These are phyloP conservation scores for Piaya cayana DNA, from an alignment of 2,113 vertebrate genomes.

Conservation along the genomic window DNA sequence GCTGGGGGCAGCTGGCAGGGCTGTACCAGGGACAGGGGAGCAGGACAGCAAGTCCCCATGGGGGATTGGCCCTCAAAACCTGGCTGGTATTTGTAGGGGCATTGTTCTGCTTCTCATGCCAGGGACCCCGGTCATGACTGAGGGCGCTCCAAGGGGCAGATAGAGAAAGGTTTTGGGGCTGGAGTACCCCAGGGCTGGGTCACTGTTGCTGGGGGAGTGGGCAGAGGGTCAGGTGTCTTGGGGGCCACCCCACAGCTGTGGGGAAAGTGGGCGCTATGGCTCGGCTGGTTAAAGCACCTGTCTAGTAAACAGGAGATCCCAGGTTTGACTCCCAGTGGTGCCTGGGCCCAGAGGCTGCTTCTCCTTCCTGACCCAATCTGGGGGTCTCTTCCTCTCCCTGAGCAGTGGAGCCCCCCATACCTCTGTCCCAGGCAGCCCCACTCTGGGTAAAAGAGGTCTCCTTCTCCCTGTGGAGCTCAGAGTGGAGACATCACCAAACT, in stretches of 20 bases:
- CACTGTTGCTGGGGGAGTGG: accelerated
- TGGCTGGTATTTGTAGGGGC: too few relatives aligned
- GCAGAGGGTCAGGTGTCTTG: background rate
- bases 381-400: background rate
- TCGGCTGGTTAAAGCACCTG: slow-evolving; percentile 87
- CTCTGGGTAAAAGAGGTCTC: background rate
- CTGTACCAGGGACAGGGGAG: too few relatives aligned
- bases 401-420: accelerated
- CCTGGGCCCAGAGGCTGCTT: slow-evolving; percentile 12
- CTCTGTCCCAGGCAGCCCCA: accelerated
- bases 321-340: slow-evolving; percentile 89
- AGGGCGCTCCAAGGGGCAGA: background rate
- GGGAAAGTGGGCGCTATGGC: slow-evolving; percentile 67
- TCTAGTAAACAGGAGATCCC: slow-evolving; percentile 91
- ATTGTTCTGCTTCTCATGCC: background rate
- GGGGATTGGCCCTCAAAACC: background rate
- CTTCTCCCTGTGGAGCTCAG: background rate
- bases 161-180: too few relatives aligned
- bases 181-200: background rate
- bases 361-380: background rate
- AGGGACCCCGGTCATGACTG: background rate
- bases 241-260: accelerated
- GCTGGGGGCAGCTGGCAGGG: background rate
- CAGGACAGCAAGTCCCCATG: accelerated
- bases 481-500: background rate